Conservation (phyloP, 2,888 invertebrate genomes). For the Didymodactylos carnosus region DNA sequence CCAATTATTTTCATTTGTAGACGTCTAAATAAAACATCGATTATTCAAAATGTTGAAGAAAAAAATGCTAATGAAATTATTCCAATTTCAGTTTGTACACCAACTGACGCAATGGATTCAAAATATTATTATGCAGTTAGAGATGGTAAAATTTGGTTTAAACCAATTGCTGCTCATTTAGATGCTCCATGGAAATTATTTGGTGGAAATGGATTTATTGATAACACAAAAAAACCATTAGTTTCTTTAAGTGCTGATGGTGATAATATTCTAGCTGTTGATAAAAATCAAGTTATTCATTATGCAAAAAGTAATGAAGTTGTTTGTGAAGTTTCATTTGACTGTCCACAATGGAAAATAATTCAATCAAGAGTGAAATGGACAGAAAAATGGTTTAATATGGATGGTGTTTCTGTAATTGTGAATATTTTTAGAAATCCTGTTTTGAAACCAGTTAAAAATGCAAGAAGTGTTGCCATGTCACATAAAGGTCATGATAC, state of each 20-base stretch:
- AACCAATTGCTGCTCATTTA: not conserved
- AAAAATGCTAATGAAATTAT: not conserved
- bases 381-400: not conserved
- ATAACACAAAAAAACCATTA: not conserved
- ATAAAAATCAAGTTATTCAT: not conserved
- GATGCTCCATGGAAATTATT: not conserved
- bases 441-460: not conserved
- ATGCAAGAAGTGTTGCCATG: not conserved
- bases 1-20: not conserved
- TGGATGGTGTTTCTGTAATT: not conserved
- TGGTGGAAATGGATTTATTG: not conserved
- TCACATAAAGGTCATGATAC: not conserved
- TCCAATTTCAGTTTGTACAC: not conserved
- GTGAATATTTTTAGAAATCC: not conserved
- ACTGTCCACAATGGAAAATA: not conserved
- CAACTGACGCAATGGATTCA: not conserved
- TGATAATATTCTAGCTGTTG: not conserved
- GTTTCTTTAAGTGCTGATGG: not conserved
- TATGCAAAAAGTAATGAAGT: not conserved
- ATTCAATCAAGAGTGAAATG: not conserved
- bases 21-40: not conserved
- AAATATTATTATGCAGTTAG: not conserved
- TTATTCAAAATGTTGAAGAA: not conserved
- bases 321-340: not conserved
- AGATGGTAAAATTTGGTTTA: not conserved